Evolutionary conservation across 2,797 vertebrate species (phyloP), one percentile per base, ranked within the genome.

Genomic region (Benthosema pterotum): DNA sequence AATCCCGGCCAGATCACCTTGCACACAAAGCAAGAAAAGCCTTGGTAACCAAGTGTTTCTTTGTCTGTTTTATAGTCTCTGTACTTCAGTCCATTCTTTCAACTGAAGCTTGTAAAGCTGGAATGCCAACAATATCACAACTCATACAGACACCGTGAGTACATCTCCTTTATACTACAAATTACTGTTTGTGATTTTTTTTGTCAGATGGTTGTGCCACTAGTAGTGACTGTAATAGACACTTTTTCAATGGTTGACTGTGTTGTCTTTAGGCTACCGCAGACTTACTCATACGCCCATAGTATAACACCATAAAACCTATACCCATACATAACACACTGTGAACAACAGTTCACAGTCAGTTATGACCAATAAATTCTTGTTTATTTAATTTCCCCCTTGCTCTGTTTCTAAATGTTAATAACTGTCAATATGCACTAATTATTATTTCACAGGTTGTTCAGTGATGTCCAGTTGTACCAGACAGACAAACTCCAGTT

Each of bases 51-150:
- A 22, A 22, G 4, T 2, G 4, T 2, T 2, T 2, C 19, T 4
- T 22, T 25, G 16, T 15, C 14, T 61, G 42, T 43, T 53, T 65
- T 56, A 18, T 83, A 99, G 97, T 94, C 71, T 92, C 95, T 11
- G 96, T 98, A 66, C 91, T 99, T 88, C 95, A 96, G 92, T 97
- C 95, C 84, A 94, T 97, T 82, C 90, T 99, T 88, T 97, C 97
- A 77, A 90, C 94, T 63, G 97, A 99, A 63, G 95, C 97, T 77
- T 93, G 94, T 90, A 99, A 98, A 92, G 93, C 91, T 8, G 93
- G 94, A 68, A 95, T 99, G 94, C 97, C 97, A 19, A 91, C 94
- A 5, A 86, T 95, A 74, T 88, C 92, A 43, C 92, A 93, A 77
- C 94, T 99, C 82, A 87, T 99, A 66, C 95, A 97, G 85, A 96